These are phyloP conservation scores for Gastracanthus pulcherrimus DNA, from an alignment of 2,888 invertebrate genomes.

Conservation along the genomic window DNA sequence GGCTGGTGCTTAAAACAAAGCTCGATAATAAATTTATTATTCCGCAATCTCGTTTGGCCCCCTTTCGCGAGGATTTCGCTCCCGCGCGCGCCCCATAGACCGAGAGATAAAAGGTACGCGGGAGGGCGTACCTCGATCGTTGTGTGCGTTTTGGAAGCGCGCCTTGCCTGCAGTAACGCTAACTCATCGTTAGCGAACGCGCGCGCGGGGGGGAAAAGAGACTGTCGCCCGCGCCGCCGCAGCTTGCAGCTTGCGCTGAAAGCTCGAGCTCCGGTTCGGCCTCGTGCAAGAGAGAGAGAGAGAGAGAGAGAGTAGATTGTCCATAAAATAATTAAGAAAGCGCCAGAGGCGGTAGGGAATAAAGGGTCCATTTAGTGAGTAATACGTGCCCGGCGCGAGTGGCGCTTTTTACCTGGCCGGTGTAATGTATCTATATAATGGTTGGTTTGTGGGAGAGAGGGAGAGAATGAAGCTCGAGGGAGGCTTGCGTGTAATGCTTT, in stretches of 20 bases:
- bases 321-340: conserved; percentile 69
- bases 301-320: conserved; percentile 57
- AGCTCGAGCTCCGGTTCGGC: conserved; percentile 56
- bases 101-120: conserved; percentile 31
- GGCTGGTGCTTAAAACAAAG: conserved; percentile 4
- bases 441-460: not conserved
- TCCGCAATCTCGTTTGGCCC: conserved; percentile 12
- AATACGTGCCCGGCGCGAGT: not conserved
- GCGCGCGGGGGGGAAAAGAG: too few species aligned
- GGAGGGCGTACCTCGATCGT: conserved; percentile 3
- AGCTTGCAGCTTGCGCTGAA: conserved; percentile 49
- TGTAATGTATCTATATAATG: too few species aligned
- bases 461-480: not conserved
- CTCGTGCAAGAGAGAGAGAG: not conserved
- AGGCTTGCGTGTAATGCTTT: conserved; percentile 22
- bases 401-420: not conserved
- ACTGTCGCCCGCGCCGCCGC: conserved; percentile 14
- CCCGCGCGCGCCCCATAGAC: too few species aligned
- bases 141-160: conserved; percentile 9
- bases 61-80: not conserved
- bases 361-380: conserved; percentile 35
- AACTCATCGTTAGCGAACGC: conserved; percentile 64
- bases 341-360: conserved; percentile 38
- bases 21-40: conserved; percentile 49
- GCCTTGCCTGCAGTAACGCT: conserved; percentile 61